Percentiles rank a stretch among this genome's conserved stretches.
phyloP scores from a whole-genome alignment of 2,113 vertebrate species.

The Bubalus kerabau region DNA sequence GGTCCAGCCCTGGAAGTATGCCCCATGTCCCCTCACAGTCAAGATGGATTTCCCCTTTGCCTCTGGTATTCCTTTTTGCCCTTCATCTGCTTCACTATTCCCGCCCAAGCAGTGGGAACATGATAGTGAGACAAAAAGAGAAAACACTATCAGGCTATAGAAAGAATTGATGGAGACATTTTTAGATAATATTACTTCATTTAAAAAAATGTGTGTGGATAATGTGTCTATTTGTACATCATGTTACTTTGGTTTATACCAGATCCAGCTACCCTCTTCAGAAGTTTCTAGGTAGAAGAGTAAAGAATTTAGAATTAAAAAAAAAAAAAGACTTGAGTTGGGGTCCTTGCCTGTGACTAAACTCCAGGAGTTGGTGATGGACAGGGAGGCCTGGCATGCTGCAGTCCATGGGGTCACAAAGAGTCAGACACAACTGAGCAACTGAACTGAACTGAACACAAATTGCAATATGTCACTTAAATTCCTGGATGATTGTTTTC shows the following conservation, averaged over 20 bases:
- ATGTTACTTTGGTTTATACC: neutral
- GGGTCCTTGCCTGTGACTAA: neutral
- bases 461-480: neutral
- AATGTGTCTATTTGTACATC: neutral
- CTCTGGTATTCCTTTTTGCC: neutral
- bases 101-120: neutral
- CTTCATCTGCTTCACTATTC: neutral
- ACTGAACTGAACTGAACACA: neutral
- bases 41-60: neutral
- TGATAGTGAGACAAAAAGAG: neutral
- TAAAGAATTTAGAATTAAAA: neutral
- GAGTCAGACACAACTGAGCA: neutral
- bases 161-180: neutral
- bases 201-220: neutral
- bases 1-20: neutral
- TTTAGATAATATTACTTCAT: neutral
- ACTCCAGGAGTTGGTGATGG: neutral
- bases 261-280: neutral
- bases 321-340: neutral
- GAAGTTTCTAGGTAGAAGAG: neutral
- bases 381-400: neutral
- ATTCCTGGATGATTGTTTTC: neutral
- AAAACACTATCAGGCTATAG: neutral
- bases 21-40: neutral
- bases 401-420: neutral